Base-by-base conservation (phyloP, 2,113 vertebrate genomes). In the Pyxicephalus adspersus region DNA sequence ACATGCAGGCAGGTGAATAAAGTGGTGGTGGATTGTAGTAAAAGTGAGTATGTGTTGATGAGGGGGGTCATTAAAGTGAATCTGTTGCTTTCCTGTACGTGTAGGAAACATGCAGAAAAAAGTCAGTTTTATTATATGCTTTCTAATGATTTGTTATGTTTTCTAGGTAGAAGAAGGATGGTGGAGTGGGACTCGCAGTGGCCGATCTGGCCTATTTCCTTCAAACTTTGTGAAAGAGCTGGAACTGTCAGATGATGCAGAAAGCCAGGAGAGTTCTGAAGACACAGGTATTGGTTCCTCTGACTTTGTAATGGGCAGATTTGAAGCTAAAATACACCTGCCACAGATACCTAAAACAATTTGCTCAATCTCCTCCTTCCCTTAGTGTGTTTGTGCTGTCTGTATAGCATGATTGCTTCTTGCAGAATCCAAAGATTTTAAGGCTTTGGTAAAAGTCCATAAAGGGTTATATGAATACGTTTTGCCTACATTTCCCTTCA, bases 161-260 rank as follows among this genome's bases (percentile, higher is more conserved):
- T 89, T 80, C 81, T 74, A 99, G 97, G 94, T 98, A n/a, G 97
- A 98, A 85, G 97, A 99, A 83, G 97, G 97, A 73, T 99, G 97
- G 97, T 98, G 97, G 97, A 97, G 81, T 64, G 97, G 97, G 84
- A 89, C 19, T 5, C 64, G 93, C 25, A 95, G 94, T 80, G 93
- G 93, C 72, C 98, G 94, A 83, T 84, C 87, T 17, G 97, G 96
- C 18, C 85, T 98, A 19, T 99, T 98, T 79, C 96, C 96, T 25
- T 99, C 96, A 29, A 98, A 98, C 89, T 98, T 98, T 70, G 96
- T 98, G 75, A 98, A 96, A 91, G 97, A 98, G 85, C 19, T 97
- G 64, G 96, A 98, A 1, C 9, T 81, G 4, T 26, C 58, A 0
- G 94, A 94, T 55, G 95, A 97, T 15, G 89, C 82, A 25, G 96